These are phyloP conservation scores for Heteractis magnifica DNA, from an alignment of 92 coral and sea anemone genomes.

Conservation along the genomic window DNA sequence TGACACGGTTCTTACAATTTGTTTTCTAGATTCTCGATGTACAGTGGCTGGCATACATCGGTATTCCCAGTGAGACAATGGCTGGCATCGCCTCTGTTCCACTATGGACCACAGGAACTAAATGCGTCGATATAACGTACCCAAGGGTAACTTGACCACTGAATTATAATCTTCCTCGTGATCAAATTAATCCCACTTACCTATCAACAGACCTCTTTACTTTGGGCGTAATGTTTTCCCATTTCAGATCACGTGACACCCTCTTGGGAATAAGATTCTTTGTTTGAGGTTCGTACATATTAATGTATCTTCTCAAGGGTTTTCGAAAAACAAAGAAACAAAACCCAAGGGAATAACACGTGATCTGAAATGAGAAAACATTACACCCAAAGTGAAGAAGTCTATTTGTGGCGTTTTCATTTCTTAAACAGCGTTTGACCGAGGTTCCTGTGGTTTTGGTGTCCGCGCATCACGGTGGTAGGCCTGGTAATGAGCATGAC, in stretches of 20 bases:
- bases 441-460: constrained; percentile 58
- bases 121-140: constrained; percentile 47
- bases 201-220: too few species aligned
- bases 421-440: constrained; percentile 26
- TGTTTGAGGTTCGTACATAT: too few species aligned
- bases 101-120: constrained; percentile 70
- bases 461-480: constrained; percentile 51
- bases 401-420: neutral
- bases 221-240: too few species aligned
- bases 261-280: too few species aligned
- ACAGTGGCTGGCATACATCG: constrained; percentile 74
- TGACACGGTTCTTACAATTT: neutral
- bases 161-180: neutral
- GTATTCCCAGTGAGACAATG: constrained; percentile 42
- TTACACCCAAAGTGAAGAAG: neutral
- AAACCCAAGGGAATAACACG: too few species aligned
- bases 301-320: too few species aligned
- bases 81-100: constrained; percentile 62
- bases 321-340: too few species aligned
- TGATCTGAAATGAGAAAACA: too few species aligned
- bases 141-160: constrained; percentile 30
- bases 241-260: too few species aligned
- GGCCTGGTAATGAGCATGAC: constrained; percentile 49
- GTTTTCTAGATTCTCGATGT: constrained; percentile 31
- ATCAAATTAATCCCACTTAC: neutral